Percentiles rank a stretch among this genome's conserved stretches.
These are phyloP conservation scores for Cettia cetti DNA, from an alignment of 2,113 vertebrate genomes.

Conservation along the genomic window DNA sequence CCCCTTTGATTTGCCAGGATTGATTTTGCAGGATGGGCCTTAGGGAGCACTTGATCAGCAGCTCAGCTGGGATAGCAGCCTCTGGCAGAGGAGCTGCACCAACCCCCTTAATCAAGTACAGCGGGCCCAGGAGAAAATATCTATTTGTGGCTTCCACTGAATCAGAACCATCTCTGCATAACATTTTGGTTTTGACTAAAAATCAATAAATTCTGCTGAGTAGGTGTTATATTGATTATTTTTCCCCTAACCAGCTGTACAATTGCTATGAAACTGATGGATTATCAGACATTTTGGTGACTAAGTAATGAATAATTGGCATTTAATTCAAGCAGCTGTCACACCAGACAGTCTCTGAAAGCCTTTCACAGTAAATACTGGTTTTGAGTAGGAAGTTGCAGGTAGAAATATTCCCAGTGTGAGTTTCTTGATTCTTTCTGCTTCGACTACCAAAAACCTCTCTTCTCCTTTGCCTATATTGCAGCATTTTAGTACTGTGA, in stretches of 20 bases:
- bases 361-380: slow-evolving; percentile 32
- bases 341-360: slow-evolving; percentile 27
- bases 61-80: neutral
- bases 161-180: neutral
- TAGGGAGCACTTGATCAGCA: neutral
- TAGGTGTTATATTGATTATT: slow-evolving; percentile 49
- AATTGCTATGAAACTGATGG: slow-evolving; percentile 40
- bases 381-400: neutral
- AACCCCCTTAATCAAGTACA: neutral
- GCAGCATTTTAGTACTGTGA: neutral
- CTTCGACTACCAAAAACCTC: neutral
- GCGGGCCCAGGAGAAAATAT: neutral
- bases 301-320: slow-evolving; percentile 48
- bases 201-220: slow-evolving; percentile 36
- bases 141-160: neutral
- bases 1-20: neutral
- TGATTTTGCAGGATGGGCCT: neutral
- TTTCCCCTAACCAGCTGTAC: slow-evolving; percentile 37
- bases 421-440: slow-evolving; percentile 3
- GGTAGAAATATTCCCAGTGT: slow-evolving; percentile 43
- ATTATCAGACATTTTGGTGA: slow-evolving; percentile 10
- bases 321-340: slow-evolving; percentile 35
- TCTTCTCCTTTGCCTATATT: neutral
- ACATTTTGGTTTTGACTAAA: slow-evolving; percentile 17
- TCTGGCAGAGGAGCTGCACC: neutral